These are phyloP conservation scores for Muscicapa striata DNA, from an alignment of 2,797 vertebrate species.

Conservation along the genomic window DNA sequence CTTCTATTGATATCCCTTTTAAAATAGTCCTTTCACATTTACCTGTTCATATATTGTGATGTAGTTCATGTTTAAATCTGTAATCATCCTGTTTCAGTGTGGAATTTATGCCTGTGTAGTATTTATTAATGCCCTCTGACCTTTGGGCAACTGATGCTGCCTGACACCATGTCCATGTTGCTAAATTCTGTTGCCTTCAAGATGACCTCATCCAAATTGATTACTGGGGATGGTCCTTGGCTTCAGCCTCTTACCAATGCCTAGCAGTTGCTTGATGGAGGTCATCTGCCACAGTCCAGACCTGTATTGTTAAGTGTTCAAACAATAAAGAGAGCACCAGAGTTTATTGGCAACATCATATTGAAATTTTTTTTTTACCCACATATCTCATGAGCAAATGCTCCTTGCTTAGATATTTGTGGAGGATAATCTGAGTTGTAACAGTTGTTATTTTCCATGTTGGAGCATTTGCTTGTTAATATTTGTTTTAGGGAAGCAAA, in stretches of 20 bases:
- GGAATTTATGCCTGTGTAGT: not conserved
- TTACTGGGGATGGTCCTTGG: not conserved
- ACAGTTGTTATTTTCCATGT: not conserved
- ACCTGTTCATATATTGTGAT: not conserved
- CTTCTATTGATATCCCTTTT: not conserved
- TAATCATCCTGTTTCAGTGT: not conserved
- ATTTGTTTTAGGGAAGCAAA: not conserved
- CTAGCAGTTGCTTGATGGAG: not conserved
- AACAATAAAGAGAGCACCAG: not conserved
- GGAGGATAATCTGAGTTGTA: not conserved
- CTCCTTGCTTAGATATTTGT: not conserved
- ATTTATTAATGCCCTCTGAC: not conserved
- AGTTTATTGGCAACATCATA: not conserved
- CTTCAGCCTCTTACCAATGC: not conserved
- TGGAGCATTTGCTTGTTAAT: not conserved
- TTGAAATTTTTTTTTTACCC: not conserved
- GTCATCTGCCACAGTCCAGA: not conserved
- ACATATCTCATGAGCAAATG: not conserved
- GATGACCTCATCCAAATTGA: not conserved
- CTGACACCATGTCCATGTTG: not conserved
- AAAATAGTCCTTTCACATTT: not conserved
- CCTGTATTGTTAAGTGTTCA: not conserved
- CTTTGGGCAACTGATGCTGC: not conserved
- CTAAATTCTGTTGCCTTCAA: not conserved
- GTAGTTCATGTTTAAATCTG: not conserved